Evolutionary conservation across 2,888 invertebrate genomes (phyloP), one percentile per base, ranked within the genome.

Genomic region (Polymixis flavicincta): DNA sequence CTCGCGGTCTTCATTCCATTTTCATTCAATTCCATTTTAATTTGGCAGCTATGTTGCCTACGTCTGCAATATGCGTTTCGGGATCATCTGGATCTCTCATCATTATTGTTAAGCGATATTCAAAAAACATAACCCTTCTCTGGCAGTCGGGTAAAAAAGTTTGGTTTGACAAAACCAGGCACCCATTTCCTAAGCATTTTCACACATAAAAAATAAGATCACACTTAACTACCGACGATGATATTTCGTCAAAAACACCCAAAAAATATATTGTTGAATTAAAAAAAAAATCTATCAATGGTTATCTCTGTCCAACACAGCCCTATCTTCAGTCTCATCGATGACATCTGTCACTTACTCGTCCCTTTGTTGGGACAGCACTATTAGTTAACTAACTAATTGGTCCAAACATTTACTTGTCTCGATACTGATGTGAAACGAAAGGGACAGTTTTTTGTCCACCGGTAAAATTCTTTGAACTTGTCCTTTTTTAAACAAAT

Each of bases 371-470:
- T 89, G 85, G 75, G 85, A 78, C 80, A 81, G 69, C 32, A 80
- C 92, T 92, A 92, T 95, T 93, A 92, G 92, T 94, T 92, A 87
- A 90, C 92, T 91, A 92, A 93, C 92, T 95, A 94, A 95, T 95
- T 93, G 94, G 92, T 66, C 57, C 83, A 78, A 68, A 64, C 73
- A 78, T 79, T 82, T 70, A 71, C 80, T 71, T 59, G 32, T 69
- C 67, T 60, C 55, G 67, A 67, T 68, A 72, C 63, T 54, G 71
- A 71, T 59, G 83, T 85, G 7, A 69, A 61, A 52, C n/a, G 66
- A 83, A 71, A 73, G 54, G 73, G 70, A 71, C 52, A 86, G 70
- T 86, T 86, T 85, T 82, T 85, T 83, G 72, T 85, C 13, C 17
- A 28, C 0, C 54, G 4, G 19, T 71, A 59, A 57, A 63, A 83